Percentiles rank a stretch among this genome's conserved stretches.
Conservation (phyloP, 2,888 invertebrate species). For the Orthosia cruda region DNA sequence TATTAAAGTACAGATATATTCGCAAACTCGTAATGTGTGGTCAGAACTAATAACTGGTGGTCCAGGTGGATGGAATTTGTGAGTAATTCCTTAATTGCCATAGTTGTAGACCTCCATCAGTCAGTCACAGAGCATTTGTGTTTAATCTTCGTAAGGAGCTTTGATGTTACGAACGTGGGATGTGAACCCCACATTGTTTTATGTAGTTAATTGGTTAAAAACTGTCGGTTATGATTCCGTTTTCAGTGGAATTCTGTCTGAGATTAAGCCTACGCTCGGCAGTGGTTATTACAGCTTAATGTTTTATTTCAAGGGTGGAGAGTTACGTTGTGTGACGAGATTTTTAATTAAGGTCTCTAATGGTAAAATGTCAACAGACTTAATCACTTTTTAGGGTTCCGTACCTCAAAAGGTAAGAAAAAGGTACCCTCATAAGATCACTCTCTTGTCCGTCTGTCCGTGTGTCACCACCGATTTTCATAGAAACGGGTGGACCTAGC, state of each 20-base stretch:
- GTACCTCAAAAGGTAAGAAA: no score
- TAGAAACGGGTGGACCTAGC: no score
- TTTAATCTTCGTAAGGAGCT: constrained; percentile 32
- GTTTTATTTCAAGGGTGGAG: constrained; percentile 7
- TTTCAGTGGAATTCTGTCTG: constrained; percentile 3
- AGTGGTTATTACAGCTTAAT: constrained; percentile 27
- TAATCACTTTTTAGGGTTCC: no score
- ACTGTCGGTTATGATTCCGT: constrained; percentile 30
- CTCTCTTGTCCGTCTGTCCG: no score
- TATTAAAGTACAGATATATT: no score
- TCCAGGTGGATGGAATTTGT: constrained; percentile 28
- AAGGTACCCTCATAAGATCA: no score
- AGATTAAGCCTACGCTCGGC: constrained; percentile 7
- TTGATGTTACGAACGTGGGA: constrained; percentile 36
- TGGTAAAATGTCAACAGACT: background rate
- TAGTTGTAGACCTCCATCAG: constrained; percentile 53
- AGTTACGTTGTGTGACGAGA: constrained; percentile 1
- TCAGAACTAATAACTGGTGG: constrained; percentile 43
- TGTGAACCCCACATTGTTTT: constrained; percentile 35
- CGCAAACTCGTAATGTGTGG: constrained; percentile 27
- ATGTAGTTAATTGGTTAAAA: constrained; percentile 23
- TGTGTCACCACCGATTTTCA: no score
- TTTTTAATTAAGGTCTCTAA: constrained; percentile 1
- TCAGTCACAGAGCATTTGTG: constrained; percentile 43
- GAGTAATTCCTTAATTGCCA: constrained; percentile 56